These are phyloP conservation scores for Chaetogeoica ovagalla DNA, from an alignment of 2,888 invertebrate species.

Conservation along the genomic window DNA sequence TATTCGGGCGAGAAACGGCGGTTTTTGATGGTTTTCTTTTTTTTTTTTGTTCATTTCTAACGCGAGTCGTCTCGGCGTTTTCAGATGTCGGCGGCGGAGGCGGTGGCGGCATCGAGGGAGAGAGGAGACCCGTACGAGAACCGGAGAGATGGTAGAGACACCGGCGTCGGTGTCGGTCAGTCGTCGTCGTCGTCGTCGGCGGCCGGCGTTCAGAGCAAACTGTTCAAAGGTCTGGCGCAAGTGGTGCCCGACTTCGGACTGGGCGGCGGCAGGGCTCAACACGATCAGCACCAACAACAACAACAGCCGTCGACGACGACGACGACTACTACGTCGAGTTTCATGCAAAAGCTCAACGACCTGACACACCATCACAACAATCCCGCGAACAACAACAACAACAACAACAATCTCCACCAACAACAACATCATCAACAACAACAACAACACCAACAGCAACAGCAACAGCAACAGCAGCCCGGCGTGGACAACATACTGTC, in stretches of 20 bases:
- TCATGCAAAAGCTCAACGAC: conserved; percentile 87
- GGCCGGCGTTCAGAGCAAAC: conserved; percentile 51
- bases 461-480: conserved; percentile 14
- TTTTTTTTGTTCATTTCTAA: conserved; percentile 12
- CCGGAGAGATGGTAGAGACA: conserved; percentile 52
- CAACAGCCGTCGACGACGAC: neutral
- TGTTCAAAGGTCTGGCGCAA: conserved; percentile 54
- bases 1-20: too few species aligned
- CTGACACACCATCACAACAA: conserved; percentile 64
- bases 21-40: neutral
- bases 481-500: conserved; percentile 88
- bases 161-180: conserved; percentile 51
- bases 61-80: conserved; percentile 21
- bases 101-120: conserved; percentile 32
- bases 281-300: conserved; percentile 25
- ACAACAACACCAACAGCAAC: conserved; percentile 56
- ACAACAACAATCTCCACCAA: conserved; percentile 51
- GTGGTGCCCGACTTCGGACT: conserved; percentile 53
- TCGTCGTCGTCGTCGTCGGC: conserved; percentile 27
- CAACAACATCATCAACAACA: conserved; percentile 56
- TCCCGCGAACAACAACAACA: conserved; percentile 57
- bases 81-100: conserved; percentile 44
- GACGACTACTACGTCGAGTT: conserved; percentile 64
- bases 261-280: neutral
- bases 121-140: conserved; percentile 53